These are phyloP conservation scores for Caenorhabditis drosophilae DNA, from an alignment of 2,888 invertebrate species.

Conservation along the genomic window DNA sequence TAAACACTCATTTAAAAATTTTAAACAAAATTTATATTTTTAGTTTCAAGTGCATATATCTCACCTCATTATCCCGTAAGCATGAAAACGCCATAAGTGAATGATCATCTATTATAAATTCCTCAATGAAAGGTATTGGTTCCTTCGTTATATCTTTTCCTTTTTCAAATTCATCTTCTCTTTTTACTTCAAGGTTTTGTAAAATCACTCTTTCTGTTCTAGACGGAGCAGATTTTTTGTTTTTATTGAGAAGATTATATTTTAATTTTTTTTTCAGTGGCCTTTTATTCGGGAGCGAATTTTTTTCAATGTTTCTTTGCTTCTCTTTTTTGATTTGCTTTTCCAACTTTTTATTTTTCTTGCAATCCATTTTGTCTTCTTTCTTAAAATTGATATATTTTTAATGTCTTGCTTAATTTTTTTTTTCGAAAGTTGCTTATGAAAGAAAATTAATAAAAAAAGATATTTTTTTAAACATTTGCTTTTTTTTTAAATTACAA, in stretches of 20 bases:
- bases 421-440: too few relatives aligned
- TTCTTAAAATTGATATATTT: neutral
- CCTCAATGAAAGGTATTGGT: constrained; percentile 34
- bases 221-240: too few relatives aligned
- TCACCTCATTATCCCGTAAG: constrained; percentile 20
- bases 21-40: too few relatives aligned
- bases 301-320: neutral
- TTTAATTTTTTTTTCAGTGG: neutral
- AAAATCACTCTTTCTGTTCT: neutral
- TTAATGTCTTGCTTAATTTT: too few relatives aligned
- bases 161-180: constrained; percentile 25
- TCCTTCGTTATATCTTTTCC: constrained; percentile 15
- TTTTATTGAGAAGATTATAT: neutral
- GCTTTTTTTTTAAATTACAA: too few relatives aligned
- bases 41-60: constrained; percentile 1
- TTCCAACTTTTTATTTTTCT: neutral
- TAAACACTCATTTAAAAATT: neutral
- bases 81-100: constrained; percentile 14
- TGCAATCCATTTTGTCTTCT: neutral
- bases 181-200: neutral
- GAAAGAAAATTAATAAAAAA: too few relatives aligned
- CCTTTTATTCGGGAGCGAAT: neutral
- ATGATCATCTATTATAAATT: constrained; percentile 30
- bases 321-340: neutral
- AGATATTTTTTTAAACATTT: too few relatives aligned